Evolutionary conservation across 1,140 invertebrate genomes (phyloP).

Genomic region (Acromyrmex echinatior): DNA sequence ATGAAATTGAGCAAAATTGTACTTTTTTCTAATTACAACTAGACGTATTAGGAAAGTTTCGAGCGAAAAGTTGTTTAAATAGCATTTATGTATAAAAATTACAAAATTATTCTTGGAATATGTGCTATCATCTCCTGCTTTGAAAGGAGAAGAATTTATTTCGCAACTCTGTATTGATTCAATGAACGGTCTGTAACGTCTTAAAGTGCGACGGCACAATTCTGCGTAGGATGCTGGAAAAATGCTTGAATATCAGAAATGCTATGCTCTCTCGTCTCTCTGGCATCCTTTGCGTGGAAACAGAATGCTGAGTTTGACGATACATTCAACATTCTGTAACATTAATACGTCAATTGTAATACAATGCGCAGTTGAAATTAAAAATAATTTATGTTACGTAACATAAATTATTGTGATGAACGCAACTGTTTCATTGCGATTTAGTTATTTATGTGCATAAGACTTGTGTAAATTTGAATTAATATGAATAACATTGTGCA

Average conservation of each 20-base stretch:
- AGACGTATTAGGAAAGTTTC: not conserved
- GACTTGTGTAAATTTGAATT: constrained; percentile 45
- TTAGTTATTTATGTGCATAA: constrained; percentile 5
- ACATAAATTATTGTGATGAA: not conserved
- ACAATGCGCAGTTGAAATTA: constrained; percentile 17
- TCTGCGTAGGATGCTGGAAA: constrained; percentile 14
- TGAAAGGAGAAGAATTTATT: constrained; percentile 44
- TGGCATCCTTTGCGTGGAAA: not conserved
- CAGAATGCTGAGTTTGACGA: constrained; percentile 8
- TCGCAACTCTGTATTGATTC: constrained; percentile 43
- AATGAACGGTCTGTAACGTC: constrained; percentile 41
- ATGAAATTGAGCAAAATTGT: not conserved
- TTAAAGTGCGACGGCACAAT: constrained; percentile 40
- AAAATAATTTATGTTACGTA: constrained; percentile 5
- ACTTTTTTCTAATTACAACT: constrained; percentile 11
- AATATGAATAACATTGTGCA: not conserved
- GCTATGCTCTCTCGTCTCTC: not conserved
- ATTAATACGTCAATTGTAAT: not conserved
- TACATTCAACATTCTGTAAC: constrained; percentile 3
- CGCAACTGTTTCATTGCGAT: constrained; percentile 10
- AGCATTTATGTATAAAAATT: constrained; percentile 38
- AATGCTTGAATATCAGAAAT: constrained; percentile 61
- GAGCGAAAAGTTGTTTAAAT: constrained; percentile 13
- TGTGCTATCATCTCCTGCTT: not conserved
- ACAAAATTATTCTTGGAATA: constrained; percentile 42